Conservation (phyloP, 2,113 vertebrate species). For the Gobiocypris rarus region DNA sequence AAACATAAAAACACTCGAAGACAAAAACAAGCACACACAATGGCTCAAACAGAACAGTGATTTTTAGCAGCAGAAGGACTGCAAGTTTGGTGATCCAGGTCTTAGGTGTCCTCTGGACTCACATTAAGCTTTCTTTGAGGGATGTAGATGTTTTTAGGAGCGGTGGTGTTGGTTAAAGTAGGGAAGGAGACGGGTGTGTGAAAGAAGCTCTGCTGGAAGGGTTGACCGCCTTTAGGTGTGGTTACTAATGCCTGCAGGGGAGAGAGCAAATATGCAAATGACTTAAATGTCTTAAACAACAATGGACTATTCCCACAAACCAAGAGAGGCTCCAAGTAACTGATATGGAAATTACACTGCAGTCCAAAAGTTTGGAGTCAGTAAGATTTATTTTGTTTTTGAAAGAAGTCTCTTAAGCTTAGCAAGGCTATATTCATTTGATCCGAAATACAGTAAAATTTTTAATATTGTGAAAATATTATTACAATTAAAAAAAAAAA, state of each 20-base stretch:
- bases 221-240: conserved; percentile 78
- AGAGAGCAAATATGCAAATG: not conserved
- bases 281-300: not conserved
- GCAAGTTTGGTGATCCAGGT: not conserved
- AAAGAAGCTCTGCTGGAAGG: conserved; percentile 84
- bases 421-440: not conserved
- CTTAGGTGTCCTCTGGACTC: conserved; percentile 75
- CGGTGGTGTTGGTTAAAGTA: conserved; percentile 66
- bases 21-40: not conserved
- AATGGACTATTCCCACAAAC: not conserved
- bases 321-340: not conserved
- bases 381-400: not conserved
- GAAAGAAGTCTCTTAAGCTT: not conserved
- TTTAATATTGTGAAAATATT: not conserved
- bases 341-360: not conserved
- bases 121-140: conserved; percentile 91
- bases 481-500: not conserved
- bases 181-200: conserved; percentile 79
- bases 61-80: conserved; percentile 48
- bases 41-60: conserved; percentile 23
- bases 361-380: not conserved
- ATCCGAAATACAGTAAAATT: not conserved
- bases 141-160: conserved; percentile 74
- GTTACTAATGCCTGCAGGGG: conserved; percentile 77
- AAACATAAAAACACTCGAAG: not conserved